Evolutionary conservation across 2,888 invertebrate genomes (phyloP), one percentile per base, ranked within the genome.

Genomic region (Galerucella calmariensis): DNA sequence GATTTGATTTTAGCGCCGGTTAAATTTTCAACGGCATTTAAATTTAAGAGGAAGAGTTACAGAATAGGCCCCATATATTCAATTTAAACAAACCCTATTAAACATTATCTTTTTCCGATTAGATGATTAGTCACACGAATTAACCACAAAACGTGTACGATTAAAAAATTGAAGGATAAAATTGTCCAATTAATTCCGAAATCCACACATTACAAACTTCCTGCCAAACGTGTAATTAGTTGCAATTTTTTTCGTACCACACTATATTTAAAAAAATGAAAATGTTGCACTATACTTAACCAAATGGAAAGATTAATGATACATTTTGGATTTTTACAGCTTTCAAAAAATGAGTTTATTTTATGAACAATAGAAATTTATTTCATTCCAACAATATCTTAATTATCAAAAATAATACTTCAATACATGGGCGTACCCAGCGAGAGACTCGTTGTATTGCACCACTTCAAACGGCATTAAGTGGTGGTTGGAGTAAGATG

Each of bases 141-240:
- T 56, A 20, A 16, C 20, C 16, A 56, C 56, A 56, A 56, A n/a
- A 16, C 20, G 56, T 56, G 56, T 27, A 10, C 27, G 44, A 46
- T 65, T 44, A 20, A 46, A 65, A 65, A 46, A 46, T 65, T 46
- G 44, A 41, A 65, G 44, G 44, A 44, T 65, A 10, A 16, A 65
- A 65, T 65, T 46, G 16, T 46, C 46, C 63, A 65, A 41, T 65
- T 65, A 65, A 46, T 20, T 65, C 16, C 44, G 20, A 65, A 46
- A 65, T 62, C 61, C n/a, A 14, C 61, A 35, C 35, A 62, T 65
- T 65, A 65, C 61, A 10, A 46, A 46, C 44, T 65, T 65, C 63
- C 63, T 65, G 20, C 8, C 46, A 16, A 41, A 46, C 63, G 8
- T 16, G 16, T 46, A 65, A 41, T 65, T 65, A 65, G 14, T 16